Evolutionary conservation across 2,888 invertebrate genomes (phyloP), one percentile per base, ranked within the genome.

Genomic region (Timandra comae): DNA sequence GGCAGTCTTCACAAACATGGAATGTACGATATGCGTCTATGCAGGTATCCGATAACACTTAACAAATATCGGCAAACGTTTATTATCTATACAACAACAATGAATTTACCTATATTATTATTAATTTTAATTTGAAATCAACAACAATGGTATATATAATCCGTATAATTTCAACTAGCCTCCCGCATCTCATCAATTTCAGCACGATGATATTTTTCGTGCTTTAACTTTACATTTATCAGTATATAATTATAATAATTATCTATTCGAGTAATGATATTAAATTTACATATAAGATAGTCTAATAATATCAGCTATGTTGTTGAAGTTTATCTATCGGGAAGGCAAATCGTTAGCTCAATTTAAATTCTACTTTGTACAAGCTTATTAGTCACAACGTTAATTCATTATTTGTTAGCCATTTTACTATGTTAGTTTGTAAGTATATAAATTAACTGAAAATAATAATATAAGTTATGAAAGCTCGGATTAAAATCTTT

Each of bases 1-100:
- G 79, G 82, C 85, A 85, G 85, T 85, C 85, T 85, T 85, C 67
- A 84, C 80, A 79, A 82, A 82, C 76, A 81, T 84, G 85, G 85
- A 85, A 85, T 85, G 84, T 84, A 79, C 80, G 84, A 85, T 85
- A 85, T 85, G 85, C 84, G 82, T 77, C 80, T 82, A 81, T 78
- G 80, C 78, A 81, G 77, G 77, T 81, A 79, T 79, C 74, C 77
- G 76, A 77, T 80, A 80, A 82, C 78, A 81, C 79, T 82, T 81
- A 79, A 71, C 63, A 71, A 58, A 76, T 76, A 77, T 75, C 75
- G 72, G 79, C 69, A 64, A 74, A 78, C 74, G 64, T 70, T 73
- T 71, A 77, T 64, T 41, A 53, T 74, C 77, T 84, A 79, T 73
- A 82, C 73, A 82, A 82, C 80, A 84, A 82, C 80, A 81, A 82